Base-by-base conservation (phyloP, 2,888 invertebrate species). In the Ecdyonurus torrentis region DNA sequence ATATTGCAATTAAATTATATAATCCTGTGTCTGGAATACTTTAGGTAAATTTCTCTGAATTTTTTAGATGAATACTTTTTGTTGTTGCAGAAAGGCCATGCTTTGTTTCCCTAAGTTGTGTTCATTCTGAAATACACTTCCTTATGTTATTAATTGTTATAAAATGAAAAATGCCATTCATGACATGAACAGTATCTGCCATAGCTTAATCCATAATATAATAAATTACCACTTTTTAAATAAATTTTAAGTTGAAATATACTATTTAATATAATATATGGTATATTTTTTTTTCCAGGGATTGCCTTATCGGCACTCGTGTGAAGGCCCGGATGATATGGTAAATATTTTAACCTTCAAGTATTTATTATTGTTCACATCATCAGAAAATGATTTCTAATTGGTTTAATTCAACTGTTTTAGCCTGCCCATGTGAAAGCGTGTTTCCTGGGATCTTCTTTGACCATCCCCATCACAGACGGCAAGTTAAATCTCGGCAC, bases 311-410 rank as follows among this genome's bases (percentile, higher is more conserved):
- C 85, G 91, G 77, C 97, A 97, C 80, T 91, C 92, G 67, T 94
- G 94, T 78, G 97, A 97, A 82, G 97, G 97, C 69, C 95, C 96
- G 68, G 97, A 97, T 77, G 96, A 97, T 76, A 97, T 97, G 96
- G 96, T 95, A 77, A 83, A 81, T 71, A 25, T 37, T 23, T 52
- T 25, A 10, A 63, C n/a, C n/a, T n/a, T n/a, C n/a, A n/a, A n/a
- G n/a, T n/a, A 19, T 59, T 24, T 19, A 18, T 23, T 10, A 2
- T 20, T 63, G 23, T 25, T 2, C 24, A 55, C 19, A n/a, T n/a
- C n/a, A n/a, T n/a, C n/a, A 5, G 23, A 10, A 24, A 60, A 10
- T 55, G 25, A 55, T 53, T 61, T 23, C 1, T 61, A 20, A 37
- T 22, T 61, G 61, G 37, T 1, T n/a, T 20, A 18, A 10, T 18